These are phyloP conservation scores for Gallinago undulata DNA, from an alignment of 2,113 vertebrate genomes.

Conservation along the genomic window DNA sequence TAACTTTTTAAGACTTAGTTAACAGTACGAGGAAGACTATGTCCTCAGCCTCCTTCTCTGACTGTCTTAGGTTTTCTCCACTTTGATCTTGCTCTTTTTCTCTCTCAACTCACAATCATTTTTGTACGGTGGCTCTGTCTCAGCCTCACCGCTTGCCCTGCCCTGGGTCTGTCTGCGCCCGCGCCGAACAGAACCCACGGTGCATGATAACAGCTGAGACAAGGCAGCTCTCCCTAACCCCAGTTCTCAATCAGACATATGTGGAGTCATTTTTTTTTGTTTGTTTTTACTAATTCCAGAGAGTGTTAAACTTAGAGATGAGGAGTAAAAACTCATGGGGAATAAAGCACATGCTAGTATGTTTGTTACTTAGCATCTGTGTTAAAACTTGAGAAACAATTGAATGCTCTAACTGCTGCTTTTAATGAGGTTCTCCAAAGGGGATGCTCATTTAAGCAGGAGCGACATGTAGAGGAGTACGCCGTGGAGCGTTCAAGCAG, in stretches of 20 bases:
- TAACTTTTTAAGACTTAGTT: background rate
- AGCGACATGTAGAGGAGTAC: background rate
- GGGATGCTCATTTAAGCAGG: background rate
- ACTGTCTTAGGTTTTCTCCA: background rate
- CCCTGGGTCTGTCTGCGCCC: background rate
- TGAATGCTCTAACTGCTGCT: background rate
- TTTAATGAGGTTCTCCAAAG: background rate
- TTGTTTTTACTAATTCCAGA: background rate
- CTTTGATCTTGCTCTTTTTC: background rate
- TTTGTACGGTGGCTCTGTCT: background rate
- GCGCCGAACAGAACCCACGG: accelerated
- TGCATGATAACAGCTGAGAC: background rate
- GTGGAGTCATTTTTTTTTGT: background rate
- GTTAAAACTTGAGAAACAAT: background rate
- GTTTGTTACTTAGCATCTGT: background rate
- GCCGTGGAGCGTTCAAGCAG: background rate
- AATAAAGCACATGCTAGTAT: background rate
- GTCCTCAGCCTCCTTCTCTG: background rate
- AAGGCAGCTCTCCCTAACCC: background rate
- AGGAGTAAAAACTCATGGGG: background rate
- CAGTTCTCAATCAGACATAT: accelerated
- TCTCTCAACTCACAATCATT: background rate
- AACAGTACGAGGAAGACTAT: too few species aligned
- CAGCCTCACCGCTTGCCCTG: background rate
- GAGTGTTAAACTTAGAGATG: background rate